A percentile compares a stretch with the other conserved stretches of the same genome.
Evolutionary conservation across 2,797 vertebrate species (phyloP).

Genomic region (Emys orbicularis): DNA sequence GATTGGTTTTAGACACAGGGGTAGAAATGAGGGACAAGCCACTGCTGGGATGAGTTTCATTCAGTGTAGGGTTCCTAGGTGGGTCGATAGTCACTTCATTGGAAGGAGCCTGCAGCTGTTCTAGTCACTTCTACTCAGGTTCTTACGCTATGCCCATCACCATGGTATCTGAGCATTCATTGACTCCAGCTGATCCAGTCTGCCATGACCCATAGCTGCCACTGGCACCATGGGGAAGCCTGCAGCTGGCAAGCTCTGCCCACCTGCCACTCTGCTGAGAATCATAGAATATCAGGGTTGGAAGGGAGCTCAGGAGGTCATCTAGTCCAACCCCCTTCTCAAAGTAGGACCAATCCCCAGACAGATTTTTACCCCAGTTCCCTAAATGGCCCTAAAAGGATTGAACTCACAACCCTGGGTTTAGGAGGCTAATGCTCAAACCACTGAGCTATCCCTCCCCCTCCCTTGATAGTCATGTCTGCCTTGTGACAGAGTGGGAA

Average conservation of each 20-base stretch:
- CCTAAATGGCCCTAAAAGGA: too few species aligned
- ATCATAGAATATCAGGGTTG: too few species aligned
- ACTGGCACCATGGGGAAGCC: not conserved
- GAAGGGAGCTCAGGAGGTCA: too few species aligned
- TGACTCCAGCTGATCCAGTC: not conserved
- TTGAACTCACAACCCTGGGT: too few species aligned
- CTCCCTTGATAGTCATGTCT: too few species aligned
- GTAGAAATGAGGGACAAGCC: not conserved
- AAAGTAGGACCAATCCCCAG: too few species aligned
- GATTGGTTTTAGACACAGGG: not conserved
- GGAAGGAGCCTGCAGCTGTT: not conserved
- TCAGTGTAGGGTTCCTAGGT: not conserved
- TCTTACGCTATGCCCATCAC: not conserved
- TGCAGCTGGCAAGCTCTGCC: constrained; percentile 3
- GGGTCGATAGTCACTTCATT: not conserved
- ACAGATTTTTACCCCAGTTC: too few species aligned
- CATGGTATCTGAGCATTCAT: not conserved
- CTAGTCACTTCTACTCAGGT: not conserved
- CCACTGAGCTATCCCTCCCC: too few species aligned
- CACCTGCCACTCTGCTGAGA: rapidly evolving
- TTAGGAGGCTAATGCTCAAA: too few species aligned
- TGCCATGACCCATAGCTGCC: not conserved
- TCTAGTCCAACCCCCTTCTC: too few species aligned
- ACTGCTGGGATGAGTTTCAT: not conserved
- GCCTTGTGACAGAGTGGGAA: not conserved